Conservation (phyloP, 2,113 vertebrate species). For the Circaetus gallicus region DNA sequence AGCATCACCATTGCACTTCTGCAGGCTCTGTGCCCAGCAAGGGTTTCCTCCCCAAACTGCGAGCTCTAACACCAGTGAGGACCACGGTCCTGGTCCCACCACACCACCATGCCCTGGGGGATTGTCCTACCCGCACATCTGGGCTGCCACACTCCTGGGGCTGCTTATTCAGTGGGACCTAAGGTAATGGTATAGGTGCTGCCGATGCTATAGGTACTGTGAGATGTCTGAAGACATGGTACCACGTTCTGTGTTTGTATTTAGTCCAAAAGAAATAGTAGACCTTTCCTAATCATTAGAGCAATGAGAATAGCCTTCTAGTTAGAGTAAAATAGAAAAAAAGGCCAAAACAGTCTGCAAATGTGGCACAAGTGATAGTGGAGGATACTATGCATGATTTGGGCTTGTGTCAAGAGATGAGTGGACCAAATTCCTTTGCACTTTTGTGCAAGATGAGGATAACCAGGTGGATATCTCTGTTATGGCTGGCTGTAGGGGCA, state of each 20-base stretch:
- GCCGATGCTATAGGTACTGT: background rate
- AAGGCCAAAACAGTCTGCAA: background rate
- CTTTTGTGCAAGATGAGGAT: background rate
- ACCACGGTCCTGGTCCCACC: fast-evolving
- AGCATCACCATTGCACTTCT: background rate
- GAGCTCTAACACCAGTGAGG: background rate
- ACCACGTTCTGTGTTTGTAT: background rate
- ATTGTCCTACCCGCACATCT: fast-evolving
- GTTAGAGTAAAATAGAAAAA: background rate
- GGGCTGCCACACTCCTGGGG: background rate
- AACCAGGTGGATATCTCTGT: background rate
- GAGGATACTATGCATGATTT: background rate
- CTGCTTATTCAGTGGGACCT: background rate
- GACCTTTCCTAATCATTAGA: background rate
- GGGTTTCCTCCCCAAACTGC: background rate
- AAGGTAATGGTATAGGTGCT: background rate
- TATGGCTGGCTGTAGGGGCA: background rate
- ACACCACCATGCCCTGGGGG: background rate
- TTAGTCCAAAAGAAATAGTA: background rate
- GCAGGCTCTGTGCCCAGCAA: background rate
- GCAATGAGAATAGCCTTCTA: background rate
- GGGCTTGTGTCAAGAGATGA: background rate
- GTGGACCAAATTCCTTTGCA: background rate
- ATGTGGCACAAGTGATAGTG: fast-evolving
- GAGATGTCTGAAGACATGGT: background rate